Base-by-base conservation (phyloP, 2,113 vertebrate genomes). In the Phyllostomus discolor region DNA sequence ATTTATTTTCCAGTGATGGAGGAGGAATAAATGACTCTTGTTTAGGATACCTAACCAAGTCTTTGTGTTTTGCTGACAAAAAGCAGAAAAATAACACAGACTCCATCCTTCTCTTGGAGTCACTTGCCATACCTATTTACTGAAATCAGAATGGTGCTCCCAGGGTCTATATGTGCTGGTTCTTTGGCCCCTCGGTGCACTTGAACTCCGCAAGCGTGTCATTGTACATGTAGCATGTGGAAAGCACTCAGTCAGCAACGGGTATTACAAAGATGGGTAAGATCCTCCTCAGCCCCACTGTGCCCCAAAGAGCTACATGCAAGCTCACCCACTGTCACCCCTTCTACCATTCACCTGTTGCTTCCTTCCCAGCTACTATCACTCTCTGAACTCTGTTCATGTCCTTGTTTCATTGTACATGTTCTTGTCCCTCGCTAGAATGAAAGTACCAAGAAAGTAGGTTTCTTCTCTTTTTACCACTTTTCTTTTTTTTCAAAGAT, bases 1-100 rank as follows among this genome's bases (percentile, higher is more conserved):
- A 92, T 79, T 95, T 93, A 82, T 91, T 92, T 96, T 57, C 59
- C 52, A 84, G 46, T 2, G 35, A 94, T 41, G 72, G 31, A 84
- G 24, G 28, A 76, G 78, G 90, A 87, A 88, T 86, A 87, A 92
- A 79, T 43, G 82, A 69, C 46, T 57, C 64, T 81, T 73, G 1
- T 64, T 91, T 84, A 89, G 57, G 43, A 93, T 54, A 78, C 26
- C 41, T 85, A 59, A 38, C 64, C 35, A 87, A 81, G n/a, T 33
- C 43, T 81, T 90, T 46, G 26, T 79, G 28, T 3, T 90, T 50
- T 38, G 80, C n/a, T 94, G 26, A 88, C 28, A 57, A n/a, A 84
- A 90, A 90, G n/a, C 78, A 80, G 46, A 54, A 64, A 20, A 92
- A 66, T 41, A 92, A 88, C 12, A 38, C 17, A 67, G 38, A 67